Evolutionary conservation across 1,140 invertebrate species (phyloP).

Genomic region (Sitobion miscanthi): DNA sequence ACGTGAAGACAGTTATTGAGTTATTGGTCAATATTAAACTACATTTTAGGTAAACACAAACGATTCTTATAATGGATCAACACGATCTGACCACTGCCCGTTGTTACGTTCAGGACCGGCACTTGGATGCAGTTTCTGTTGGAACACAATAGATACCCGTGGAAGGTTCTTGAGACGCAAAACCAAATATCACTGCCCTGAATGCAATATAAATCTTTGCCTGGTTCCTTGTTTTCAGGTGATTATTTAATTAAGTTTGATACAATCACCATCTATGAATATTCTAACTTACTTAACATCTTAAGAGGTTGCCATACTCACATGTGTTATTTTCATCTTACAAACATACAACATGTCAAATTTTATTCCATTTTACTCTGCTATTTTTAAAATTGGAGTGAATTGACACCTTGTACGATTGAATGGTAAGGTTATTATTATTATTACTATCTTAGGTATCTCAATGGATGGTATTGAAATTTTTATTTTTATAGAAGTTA

Average conservation of each 20-base stretch:
- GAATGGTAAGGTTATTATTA: no score
- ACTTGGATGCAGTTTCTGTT: constrained; percentile 84
- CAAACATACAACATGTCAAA: no score
- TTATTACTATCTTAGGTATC: no score
- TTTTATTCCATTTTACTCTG: no score
- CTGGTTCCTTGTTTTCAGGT: constrained; percentile 85
- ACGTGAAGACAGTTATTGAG: neutral
- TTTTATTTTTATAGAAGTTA: no score
- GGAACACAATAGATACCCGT: constrained; percentile 83
- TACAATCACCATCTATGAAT: neutral
- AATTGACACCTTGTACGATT: no score
- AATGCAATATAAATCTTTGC: constrained; percentile 84
- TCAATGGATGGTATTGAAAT: no score
- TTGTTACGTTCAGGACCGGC: constrained; percentile 79
- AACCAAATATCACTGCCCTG: constrained; percentile 87
- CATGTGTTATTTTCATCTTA: no score
- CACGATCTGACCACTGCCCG: constrained; percentile 73
- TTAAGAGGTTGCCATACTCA: neutral
- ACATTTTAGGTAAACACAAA: constrained; percentile 25
- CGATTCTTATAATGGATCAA: constrained; percentile 48
- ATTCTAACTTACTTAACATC: neutral
- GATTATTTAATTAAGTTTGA: constrained; percentile 6
- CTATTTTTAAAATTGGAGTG: no score
- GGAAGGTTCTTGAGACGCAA: constrained; percentile 80
- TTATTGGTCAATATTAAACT: constrained; percentile 9